Evolutionary conservation across 2,797 vertebrate species (phyloP).

Genomic region (Protonibea diacanthus): DNA sequence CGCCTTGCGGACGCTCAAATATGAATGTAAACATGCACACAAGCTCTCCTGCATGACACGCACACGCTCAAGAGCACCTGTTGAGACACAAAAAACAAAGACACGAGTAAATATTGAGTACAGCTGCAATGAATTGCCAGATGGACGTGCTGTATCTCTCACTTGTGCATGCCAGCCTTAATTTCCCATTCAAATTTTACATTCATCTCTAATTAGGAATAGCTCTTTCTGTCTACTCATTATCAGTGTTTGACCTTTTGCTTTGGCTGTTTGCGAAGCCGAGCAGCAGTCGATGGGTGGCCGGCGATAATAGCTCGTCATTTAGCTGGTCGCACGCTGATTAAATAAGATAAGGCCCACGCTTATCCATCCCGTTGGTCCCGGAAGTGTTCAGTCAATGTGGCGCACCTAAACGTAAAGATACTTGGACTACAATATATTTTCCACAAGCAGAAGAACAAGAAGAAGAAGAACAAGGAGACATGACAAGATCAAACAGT

Average conservation of each 20-base stretch:
- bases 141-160: conserved; percentile 35
- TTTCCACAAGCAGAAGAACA: conserved; percentile 45
- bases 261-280: conserved; percentile 78
- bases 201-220: conserved; percentile 78
- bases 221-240: conserved; percentile 74
- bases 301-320: conserved; percentile 77
- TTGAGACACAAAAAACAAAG: conserved; percentile 40
- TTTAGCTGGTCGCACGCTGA: conserved; percentile 81
- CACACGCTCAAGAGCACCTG: conserved; percentile 21
- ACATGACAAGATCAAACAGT: conserved; percentile 66
- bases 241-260: conserved; percentile 86
- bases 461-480: conserved; percentile 45
- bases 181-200: conserved; percentile 77
- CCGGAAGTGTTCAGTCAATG: conserved; percentile 57
- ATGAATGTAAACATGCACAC: conserved; percentile 37
- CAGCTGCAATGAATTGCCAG: conserved; percentile 52
- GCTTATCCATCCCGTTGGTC: conserved; percentile 60
- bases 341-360: conserved; percentile 84
- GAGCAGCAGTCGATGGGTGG: conserved; percentile 76
- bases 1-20: conserved; percentile 27
- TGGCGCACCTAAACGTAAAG: conserved; percentile 45
- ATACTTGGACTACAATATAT: conserved; percentile 59
- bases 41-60: conserved; percentile 5
- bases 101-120: conserved; percentile 41
- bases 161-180: conserved; percentile 46